Percentiles rank a stretch among this genome's conserved stretches.
phyloP scores from a whole-genome alignment of 2,113 vertebrate genomes.

The Elephantulus edwardii region DNA sequence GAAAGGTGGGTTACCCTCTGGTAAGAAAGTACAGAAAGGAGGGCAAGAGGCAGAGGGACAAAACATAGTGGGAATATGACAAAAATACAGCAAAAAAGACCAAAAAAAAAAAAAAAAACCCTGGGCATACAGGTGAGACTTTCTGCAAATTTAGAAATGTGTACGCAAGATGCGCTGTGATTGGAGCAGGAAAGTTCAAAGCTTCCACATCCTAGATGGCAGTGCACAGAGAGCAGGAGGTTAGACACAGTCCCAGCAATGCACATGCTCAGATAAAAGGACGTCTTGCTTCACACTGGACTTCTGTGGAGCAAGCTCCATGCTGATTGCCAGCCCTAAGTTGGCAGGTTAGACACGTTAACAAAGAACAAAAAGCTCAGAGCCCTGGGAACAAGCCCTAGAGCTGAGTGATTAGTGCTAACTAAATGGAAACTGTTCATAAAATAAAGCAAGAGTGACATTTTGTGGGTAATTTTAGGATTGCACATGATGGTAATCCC shows the following conservation, averaged over 20 bases:
- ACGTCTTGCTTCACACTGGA: background rate
- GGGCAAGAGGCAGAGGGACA: too few relatives aligned
- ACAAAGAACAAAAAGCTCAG: background rate
- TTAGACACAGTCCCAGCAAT: background rate
- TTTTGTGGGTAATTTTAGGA: conserved; percentile 19
- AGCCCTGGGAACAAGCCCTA: conserved; percentile 12
- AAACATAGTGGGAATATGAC: too few relatives aligned
- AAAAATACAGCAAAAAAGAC: background rate
- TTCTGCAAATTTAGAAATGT: background rate
- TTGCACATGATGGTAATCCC: background rate
- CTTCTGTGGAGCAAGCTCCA: background rate
- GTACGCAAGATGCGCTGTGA: background rate
- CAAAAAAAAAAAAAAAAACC: background rate
- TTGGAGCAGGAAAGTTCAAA: background rate
- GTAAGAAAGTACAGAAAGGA: background rate
- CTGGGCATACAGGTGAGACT: background rate
- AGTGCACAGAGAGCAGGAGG: background rate
- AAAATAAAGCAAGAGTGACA: conserved; percentile 6
- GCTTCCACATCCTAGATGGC: background rate
- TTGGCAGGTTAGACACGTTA: conserved; percentile 2
- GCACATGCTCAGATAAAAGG: background rate
- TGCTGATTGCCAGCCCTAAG: background rate
- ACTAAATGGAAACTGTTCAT: conserved; percentile 37
- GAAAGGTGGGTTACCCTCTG: background rate
- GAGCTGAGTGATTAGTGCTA: conserved; percentile 42